phyloP scores from a whole-genome alignment of 2,888 invertebrate genomes.

The Xanthia icteritia region DNA sequence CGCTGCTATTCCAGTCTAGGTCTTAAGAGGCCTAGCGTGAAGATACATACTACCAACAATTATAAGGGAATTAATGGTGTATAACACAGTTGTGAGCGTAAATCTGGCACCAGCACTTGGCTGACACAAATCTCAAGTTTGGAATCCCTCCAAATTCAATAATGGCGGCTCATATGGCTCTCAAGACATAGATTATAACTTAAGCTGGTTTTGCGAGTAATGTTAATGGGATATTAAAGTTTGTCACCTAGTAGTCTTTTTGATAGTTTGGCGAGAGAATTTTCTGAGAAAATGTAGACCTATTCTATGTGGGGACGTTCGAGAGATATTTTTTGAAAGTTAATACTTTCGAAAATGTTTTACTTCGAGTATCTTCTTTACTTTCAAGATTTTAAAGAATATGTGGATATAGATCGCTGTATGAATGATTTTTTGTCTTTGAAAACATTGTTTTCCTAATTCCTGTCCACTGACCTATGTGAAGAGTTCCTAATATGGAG shows the following conservation, averaged over 20 bases:
- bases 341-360: too few species aligned
- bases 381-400: not conserved
- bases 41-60: slow-evolving; percentile 61
- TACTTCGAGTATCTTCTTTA: too few species aligned
- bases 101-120: slow-evolving; percentile 83
- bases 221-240: slow-evolving; percentile 59
- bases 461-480: not conserved
- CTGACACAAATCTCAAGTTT: slow-evolving; percentile 80
- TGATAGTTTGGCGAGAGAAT: slow-evolving; percentile 29
- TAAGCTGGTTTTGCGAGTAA: slow-evolving; percentile 53
- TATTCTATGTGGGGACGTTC: not conserved
- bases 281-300: slow-evolving; percentile 15
- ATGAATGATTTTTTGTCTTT: not conserved
- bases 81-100: slow-evolving; percentile 75
- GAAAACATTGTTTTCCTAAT: not conserved
- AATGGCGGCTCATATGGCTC: slow-evolving; percentile 79
- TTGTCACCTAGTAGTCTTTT: slow-evolving; percentile 45
- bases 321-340: not conserved
- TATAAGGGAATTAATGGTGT: slow-evolving; percentile 69
- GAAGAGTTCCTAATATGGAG: not conserved
- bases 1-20: not conserved
- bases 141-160: slow-evolving; percentile 84
- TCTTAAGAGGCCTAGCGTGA: slow-evolving; percentile 14
- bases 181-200: slow-evolving; percentile 80
- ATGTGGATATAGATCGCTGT: not conserved